A percentile compares a stretch with the other conserved stretches of the same genome.
Evolutionary conservation across 2,113 vertebrate genomes (phyloP).

Genomic region (Bungarus multicinctus): DNA sequence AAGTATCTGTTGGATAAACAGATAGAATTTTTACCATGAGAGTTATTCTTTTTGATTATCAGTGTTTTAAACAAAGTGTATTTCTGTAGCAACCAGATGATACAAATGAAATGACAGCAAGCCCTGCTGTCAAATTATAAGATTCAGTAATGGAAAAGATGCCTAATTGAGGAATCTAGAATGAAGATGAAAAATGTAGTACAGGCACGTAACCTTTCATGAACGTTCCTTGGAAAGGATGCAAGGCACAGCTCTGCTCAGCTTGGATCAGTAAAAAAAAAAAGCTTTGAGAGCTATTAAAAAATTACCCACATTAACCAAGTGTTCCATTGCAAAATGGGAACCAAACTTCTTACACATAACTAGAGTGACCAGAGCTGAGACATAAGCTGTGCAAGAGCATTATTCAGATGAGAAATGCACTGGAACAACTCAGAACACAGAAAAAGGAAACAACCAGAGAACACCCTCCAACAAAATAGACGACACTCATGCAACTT

Average conservation of each 20-base stretch:
- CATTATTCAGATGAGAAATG: neutral
- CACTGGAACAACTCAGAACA: neutral
- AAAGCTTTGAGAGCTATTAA: neutral
- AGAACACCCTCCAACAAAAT: neutral
- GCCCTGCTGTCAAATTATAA: neutral
- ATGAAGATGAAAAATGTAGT: neutral
- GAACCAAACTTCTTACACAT: neutral
- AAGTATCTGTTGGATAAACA: neutral
- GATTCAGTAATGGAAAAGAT: neutral
- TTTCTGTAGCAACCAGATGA: neutral
- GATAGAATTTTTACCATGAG: neutral
- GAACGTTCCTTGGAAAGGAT: neutral
- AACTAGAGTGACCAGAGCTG: no score
- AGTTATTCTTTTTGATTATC: neutral
- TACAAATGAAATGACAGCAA: neutral
- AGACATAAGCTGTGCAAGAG: neutral
- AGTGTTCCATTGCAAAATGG: neutral
- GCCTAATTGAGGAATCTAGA: neutral
- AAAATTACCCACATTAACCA: neutral
- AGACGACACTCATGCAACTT: neutral
- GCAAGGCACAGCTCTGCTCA: neutral
- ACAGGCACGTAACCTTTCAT: neutral
- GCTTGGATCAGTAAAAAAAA: neutral
- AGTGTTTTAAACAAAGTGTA: neutral
- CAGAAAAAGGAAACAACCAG: neutral